These are phyloP conservation scores for Ophonus ardosiacus DNA, from an alignment of 2,888 invertebrate species.

Conservation along the genomic window DNA sequence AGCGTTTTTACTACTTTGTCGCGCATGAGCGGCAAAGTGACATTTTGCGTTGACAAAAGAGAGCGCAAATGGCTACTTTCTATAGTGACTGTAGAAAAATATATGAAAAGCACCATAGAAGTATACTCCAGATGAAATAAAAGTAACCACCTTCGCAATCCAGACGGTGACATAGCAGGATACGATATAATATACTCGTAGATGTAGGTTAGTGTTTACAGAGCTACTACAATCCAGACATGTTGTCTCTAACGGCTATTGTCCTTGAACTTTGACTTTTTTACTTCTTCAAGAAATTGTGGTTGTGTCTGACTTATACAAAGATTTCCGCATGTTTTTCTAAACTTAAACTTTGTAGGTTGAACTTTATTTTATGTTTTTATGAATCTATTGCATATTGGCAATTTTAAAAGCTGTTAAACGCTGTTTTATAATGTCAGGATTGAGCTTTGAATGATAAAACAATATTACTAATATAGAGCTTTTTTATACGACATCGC, in stretches of 20 bases:
- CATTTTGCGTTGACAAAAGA: too few species aligned
- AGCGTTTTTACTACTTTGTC: too few species aligned
- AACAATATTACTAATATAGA: not conserved
- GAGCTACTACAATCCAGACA: not conserved
- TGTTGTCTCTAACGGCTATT: not conserved
- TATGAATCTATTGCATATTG: not conserved
- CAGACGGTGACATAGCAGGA: not conserved
- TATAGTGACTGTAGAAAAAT: too few species aligned
- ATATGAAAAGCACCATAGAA: too few species aligned
- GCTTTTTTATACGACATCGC: too few species aligned
- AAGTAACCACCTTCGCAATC: not conserved
- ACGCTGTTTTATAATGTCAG: not conserved
- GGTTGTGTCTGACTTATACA: not conserved
- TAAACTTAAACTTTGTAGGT: not conserved
- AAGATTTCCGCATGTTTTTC: not conserved
- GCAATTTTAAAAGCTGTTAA: not conserved
- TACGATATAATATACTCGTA: not conserved
- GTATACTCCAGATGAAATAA: not conserved
- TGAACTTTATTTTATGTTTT: not conserved
- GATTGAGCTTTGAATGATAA: not conserved
- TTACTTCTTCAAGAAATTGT: not conserved
- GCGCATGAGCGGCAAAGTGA: too few species aligned
- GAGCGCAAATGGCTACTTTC: too few species aligned
- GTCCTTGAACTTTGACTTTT: conserved; percentile 1
- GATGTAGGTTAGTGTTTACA: conserved; percentile 23